Evolutionary conservation across 2,888 invertebrate genomes (phyloP), one percentile per base, ranked within the genome.

Genomic region (Stratiomys singularior): DNA sequence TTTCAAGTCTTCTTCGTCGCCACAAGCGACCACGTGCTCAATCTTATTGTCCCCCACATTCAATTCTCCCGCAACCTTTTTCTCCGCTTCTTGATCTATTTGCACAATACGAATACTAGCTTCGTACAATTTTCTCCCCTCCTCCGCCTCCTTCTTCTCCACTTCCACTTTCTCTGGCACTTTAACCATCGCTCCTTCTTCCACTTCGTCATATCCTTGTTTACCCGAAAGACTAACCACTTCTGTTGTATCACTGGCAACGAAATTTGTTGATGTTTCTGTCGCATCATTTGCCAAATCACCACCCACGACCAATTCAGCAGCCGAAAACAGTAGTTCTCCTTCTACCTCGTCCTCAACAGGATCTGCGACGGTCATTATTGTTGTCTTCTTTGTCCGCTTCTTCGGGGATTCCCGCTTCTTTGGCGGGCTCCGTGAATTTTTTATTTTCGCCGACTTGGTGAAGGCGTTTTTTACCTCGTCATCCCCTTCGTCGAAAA

Each of bases 401-500:
- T 66, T 76, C 47, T 47, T 66, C 37, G 66, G 66, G n/a, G 66
- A 52, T 28, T 67, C 52, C 66, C 56, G 47, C 47, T 66, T 76
- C 44, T 67, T 66, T 52, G 76, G 56, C 67, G 76, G 67, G 30
- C 66, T 76, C 52, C 66, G 28, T 46, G 69, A 23, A 25, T 25
- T 69, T 69, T 47, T 69, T 25, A 69, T 46, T 47, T 69, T 46
- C 47, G 47, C 46, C 25, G 46, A 21, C 44, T 52, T 52, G 52
- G 52, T 37, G 37, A 9, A 37, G 15, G 52, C 52, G 52, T 18
- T 52, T 52, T 52, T 52, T 9, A 37, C 3, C 37, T 71, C 30
- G 58, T 74, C 44, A 27, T 28, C 18, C 21, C 76, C 80, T n/a
- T 79, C 77, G 5, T 79, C 79, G 52, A 78, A 80, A 46, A 79